Base-by-base conservation (phyloP, 2,113 vertebrate genomes). In the Erpornis zantholeuca region DNA sequence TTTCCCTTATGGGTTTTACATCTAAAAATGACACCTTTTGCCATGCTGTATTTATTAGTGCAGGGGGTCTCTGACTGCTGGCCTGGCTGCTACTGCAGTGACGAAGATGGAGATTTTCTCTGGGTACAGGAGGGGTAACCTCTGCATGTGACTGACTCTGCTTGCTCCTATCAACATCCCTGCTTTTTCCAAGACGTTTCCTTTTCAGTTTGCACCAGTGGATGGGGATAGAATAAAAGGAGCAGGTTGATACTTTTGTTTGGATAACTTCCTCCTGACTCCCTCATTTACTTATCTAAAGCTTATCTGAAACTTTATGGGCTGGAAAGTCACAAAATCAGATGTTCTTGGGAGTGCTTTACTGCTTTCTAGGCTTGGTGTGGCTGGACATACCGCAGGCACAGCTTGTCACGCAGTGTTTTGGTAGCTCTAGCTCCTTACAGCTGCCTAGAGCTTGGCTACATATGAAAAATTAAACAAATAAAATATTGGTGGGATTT, bases 371-470 rank as follows among this genome's bases (percentile, higher is more conserved):
- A 60, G 28, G 22, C 38, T 77, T 82, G 66, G 77, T 95, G 93
- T 94, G 73, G 57, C 73, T 96, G 82, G 92, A 95, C 12, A 33
- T 72, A 96, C 12, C 3, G 0, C 82, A 96, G 91, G 52, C 82
- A 56, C 27, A 52, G 64, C 82, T 90, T 92, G 93, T 86, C 90
- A 94, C 0, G 0, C 33, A 28, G 68, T 71, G 68, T 95, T 96
- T 86, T 95, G 90, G 92, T 95, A 95, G 72, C 68, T 90, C 88
- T 77, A 71, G 68, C n/a, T 96, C 60, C 80, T 73, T 59, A 56
- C 28, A 86, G 69, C 61, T 4, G 2, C 38, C 82, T 63, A 64
- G 33, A 94, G 24, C 42, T 63, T 56, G 47, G 44, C 29, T 73
- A 29, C 7, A 8, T 47, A 54, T 27, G 73, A 95, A 88, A 91